phyloP scores from a whole-genome alignment of 2,888 invertebrate species.

The Luperina testacea region DNA sequence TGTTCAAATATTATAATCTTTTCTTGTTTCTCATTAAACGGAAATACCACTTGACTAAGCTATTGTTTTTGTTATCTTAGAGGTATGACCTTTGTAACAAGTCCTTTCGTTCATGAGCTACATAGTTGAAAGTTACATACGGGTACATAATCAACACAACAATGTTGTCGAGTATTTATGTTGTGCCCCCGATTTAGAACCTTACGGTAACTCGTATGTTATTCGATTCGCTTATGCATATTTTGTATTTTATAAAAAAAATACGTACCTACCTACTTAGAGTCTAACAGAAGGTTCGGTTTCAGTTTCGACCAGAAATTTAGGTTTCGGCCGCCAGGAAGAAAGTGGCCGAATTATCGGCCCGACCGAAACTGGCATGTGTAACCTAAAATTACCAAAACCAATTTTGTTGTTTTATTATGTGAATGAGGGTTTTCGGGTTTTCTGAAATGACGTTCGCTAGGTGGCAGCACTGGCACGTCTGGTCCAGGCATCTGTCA shows the following conservation, averaged over 20 bases:
- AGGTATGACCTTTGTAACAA: not conserved
- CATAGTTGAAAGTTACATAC: not conserved
- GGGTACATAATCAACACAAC: not conserved
- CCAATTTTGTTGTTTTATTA: too few species aligned
- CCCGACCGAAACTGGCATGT: not conserved
- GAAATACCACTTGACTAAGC: conserved; percentile 15
- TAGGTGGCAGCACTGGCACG: too few species aligned
- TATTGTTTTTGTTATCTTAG: conserved; percentile 23
- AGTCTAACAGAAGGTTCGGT: too few species aligned
- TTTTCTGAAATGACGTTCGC: too few species aligned
- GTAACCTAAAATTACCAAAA: too few species aligned
- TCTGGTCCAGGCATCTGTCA: too few species aligned
- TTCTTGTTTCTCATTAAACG: conserved; percentile 35
- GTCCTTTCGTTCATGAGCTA: not conserved
- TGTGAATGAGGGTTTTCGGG: too few species aligned
- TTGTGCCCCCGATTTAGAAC: not conserved
- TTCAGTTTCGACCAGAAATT: too few species aligned
- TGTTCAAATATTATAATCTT: conserved; percentile 33
- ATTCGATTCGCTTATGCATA: not conserved
- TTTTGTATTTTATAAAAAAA: not conserved
- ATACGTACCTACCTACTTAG: too few species aligned
- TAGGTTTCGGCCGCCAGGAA: not conserved
- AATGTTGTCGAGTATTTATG: conserved; percentile 3
- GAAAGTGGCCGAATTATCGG: not conserved
- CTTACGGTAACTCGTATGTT: not conserved